Base-by-base conservation (phyloP, 35 echinoderm and acorn worm genomes). In the Amphiura filiformis region DNA sequence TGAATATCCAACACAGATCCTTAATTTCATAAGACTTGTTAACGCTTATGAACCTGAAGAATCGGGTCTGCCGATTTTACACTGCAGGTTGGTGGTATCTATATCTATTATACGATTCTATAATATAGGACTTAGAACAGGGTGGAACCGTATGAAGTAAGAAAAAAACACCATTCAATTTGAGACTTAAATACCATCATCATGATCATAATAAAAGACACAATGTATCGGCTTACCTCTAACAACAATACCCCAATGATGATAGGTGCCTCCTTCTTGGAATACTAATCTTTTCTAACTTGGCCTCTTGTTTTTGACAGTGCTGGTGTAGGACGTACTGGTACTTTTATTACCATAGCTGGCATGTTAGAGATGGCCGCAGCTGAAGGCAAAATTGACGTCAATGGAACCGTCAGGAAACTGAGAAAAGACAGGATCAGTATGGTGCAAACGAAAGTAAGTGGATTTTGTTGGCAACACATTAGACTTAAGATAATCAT, bases 281-380 rank as follows among this genome's bases (percentile, higher is more conserved):
- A 38, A 12, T 12, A 31, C 20, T 34, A 47, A 30, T 4, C 23
- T 22, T 44, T 18, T 83, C 4, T 36, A 47, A 12, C 3, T 56
- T 17, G 12, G 17, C 37, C 36, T 14, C 37, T 75, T 36, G 1
- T 18, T 75, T 85, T 65, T 35, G 3, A 31, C 22, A 93, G 91
- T 93, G 91, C 91, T 88, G 91, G 91, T 14, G 47, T 93, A 39
- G 91, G 91, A 0, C 65, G 91, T 20, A 93, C 91, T 30, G 91
- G 91, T 38, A 93, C 91, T 7, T 93, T 88, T 49, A 87, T 93
- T 28, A 41, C 42, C 20, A 47, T 92, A 0, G 87, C 83, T 30
- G 76, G 14, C 38, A 64, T 93, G 65, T 56, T 93, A 65, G 65
- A 84, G 30, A 65, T 84, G 39, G 76, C 88, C 47, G 36, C 22